phyloP scores from a whole-genome alignment of 1,140 invertebrate genomes.

The Rhyzopertha dominica region DNA sequence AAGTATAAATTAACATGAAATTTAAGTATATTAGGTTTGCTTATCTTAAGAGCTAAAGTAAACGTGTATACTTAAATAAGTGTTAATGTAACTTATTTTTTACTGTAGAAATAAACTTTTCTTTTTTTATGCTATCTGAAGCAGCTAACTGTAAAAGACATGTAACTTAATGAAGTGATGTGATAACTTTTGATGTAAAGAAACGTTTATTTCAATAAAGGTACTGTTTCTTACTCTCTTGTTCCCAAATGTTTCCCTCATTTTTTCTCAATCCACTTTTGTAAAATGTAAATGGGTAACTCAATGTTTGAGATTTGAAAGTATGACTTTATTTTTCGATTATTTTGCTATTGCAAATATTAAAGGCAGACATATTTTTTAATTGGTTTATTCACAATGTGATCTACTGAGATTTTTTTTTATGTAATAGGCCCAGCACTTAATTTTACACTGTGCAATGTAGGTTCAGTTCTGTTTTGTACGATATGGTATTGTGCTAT shows the following conservation, averaged over 20 bases:
- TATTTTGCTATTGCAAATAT: not conserved
- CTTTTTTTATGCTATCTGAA: conserved; percentile 2
- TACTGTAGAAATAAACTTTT: conserved; percentile 13
- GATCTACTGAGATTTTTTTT: conserved; percentile 17
- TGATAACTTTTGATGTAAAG: conserved; percentile 29
- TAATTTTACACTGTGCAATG: conserved; percentile 15
- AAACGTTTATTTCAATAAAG: conserved; percentile 34
- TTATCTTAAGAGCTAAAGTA: no score
- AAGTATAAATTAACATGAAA: conserved; percentile 2
- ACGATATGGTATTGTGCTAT: conserved; percentile 21
- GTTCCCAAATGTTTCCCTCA: conserved; percentile 19
- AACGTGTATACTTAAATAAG: not conserved
- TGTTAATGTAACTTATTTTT: not conserved
- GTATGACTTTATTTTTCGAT: conserved; percentile 10
- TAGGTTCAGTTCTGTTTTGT: conserved; percentile 16
- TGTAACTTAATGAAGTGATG: conserved; percentile 28
- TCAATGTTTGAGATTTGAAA: not conserved
- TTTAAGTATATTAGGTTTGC: no score
- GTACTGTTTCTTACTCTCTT: conserved; percentile 24
- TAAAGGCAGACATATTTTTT: not conserved
- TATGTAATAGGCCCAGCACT: conserved; percentile 11
- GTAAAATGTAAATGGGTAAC: not conserved
- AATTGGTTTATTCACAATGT: conserved; percentile 3
- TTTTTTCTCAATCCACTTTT: not conserved
- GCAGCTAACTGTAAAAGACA: conserved; percentile 23